Evolutionary conservation across 2,888 invertebrate genomes (phyloP).

Genomic region (Empis stercorea): DNA sequence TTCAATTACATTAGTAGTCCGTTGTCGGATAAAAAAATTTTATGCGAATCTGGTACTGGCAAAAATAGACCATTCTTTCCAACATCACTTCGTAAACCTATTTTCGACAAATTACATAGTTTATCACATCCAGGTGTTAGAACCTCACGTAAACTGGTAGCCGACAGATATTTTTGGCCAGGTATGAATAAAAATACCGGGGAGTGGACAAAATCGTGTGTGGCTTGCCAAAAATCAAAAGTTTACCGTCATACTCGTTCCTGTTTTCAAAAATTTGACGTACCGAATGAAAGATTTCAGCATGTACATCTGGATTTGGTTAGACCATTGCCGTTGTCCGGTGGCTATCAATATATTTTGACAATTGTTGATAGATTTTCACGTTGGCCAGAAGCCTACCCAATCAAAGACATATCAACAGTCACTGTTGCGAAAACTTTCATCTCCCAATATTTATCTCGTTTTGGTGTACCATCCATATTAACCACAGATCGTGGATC

Average conservation of each 20-base stretch:
- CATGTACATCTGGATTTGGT: neutral
- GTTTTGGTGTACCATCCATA: neutral
- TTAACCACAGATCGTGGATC: constrained; percentile 3
- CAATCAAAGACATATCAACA: constrained; percentile 1
- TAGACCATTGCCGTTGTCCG: neutral
- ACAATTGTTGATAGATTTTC: constrained; percentile 5
- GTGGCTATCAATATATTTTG: neutral
- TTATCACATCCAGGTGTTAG: neutral
- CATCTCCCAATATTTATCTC: constrained; percentile 1
- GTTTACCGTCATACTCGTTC: too few species aligned
- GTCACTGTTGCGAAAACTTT: constrained; percentile 3
- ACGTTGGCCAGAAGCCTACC: constrained; percentile 4
- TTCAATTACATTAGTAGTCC: too few species aligned
- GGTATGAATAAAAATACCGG: neutral
- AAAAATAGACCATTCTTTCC: neutral
- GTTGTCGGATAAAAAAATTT: neutral
- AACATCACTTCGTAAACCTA: neutral
- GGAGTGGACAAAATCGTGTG: neutral
- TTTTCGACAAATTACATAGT: neutral
- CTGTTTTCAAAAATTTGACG: too few species aligned
- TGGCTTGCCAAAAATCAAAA: too few species aligned
- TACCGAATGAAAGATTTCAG: too few species aligned
- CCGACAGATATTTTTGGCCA: neutral
- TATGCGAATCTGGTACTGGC: neutral
- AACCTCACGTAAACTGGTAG: neutral